Percentiles rank a stretch among this genome's conserved stretches.
These are phyloP conservation scores for Lasioglossum villosulum DNA, from an alignment of 2,888 invertebrate genomes.

Conservation along the genomic window DNA sequence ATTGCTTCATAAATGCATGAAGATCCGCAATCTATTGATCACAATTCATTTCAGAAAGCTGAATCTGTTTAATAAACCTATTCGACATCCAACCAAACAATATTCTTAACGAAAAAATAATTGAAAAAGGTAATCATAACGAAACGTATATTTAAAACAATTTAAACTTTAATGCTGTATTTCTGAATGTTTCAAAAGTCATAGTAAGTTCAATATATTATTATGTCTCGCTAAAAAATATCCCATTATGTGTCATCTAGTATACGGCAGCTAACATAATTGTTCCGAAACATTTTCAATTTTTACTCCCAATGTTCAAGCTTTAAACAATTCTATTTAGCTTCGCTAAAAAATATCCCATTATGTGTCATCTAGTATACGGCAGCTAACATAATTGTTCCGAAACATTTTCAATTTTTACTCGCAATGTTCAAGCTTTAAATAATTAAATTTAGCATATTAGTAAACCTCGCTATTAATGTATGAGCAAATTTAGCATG, in stretches of 20 bases:
- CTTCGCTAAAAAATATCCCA: neutral
- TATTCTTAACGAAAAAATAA: neutral
- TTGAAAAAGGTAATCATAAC: neutral
- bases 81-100: neutral
- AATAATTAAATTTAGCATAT: too few relatives aligned
- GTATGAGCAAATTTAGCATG: neutral
- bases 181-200: neutral
- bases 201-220: neutral
- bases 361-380: neutral
- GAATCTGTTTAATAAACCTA: neutral
- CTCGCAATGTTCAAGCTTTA: too few relatives aligned
- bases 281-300: too few relatives aligned
- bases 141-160: neutral
- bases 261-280: too few relatives aligned
- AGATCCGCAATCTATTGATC: too few relatives aligned
- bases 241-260: neutral
- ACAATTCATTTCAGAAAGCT: too few relatives aligned
- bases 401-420: too few relatives aligned
- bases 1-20: too few relatives aligned
- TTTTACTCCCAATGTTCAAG: too few relatives aligned
- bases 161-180: neutral
- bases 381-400: too few relatives aligned
- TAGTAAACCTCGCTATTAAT: neutral
- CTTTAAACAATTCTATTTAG: too few relatives aligned
- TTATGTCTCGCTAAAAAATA: neutral